Conservation (phyloP, 2,113 vertebrate genomes). For the Tympanuchus pallidicinctus region DNA sequence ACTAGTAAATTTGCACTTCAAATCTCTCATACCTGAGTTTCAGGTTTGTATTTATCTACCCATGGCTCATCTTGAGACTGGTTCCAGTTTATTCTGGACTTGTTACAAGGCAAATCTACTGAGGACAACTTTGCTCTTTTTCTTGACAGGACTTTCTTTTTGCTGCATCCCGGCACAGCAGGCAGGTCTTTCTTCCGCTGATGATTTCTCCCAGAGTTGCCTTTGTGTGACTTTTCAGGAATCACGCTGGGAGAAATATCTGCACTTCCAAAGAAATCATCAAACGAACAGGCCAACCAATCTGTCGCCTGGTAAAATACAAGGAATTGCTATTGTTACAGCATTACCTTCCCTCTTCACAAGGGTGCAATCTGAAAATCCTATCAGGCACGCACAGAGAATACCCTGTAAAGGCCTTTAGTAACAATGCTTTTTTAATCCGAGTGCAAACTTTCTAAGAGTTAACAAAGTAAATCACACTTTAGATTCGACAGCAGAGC, state of each 20-base stretch:
- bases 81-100: not conserved
- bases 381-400: not conserved
- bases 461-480: not conserved
- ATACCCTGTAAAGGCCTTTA: fast-evolving
- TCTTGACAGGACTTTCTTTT: conserved; percentile 53
- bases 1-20: not conserved
- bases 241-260: not conserved
- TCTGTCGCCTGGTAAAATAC: conserved; percentile 66
- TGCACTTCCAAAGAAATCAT: conserved; percentile 73
- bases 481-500: fast-evolving
- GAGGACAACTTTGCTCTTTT: conserved; percentile 70
- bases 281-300: conserved; percentile 87
- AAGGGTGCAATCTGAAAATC: fast-evolving
- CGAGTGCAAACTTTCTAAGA: not conserved
- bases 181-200: conserved; percentile 45
- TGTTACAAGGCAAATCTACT: conserved; percentile 11
- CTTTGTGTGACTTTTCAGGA: not conserved
- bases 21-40: conserved; percentile 80
- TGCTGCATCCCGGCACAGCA: conserved; percentile 47
- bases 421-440: not conserved
- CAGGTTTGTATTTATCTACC: conserved; percentile 89
- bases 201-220: conserved; percentile 2
- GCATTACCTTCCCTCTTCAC: not conserved
- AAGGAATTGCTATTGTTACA: not conserved
- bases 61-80: conserved; percentile 81